These are phyloP conservation scores for Drosophila sordidula DNA, from an alignment of 2,888 invertebrate genomes.

Conservation along the genomic window DNA sequence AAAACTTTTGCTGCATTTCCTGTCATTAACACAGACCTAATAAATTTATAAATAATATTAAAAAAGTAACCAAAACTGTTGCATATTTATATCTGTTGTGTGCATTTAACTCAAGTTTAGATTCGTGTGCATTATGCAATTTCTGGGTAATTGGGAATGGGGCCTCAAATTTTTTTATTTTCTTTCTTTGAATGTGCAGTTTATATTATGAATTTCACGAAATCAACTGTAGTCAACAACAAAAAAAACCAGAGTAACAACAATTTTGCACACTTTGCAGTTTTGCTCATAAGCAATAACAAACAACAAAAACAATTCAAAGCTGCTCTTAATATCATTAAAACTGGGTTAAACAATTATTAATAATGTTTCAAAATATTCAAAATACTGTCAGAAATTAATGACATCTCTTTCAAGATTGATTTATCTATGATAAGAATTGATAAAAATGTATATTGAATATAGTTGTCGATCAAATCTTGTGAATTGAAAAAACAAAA, in stretches of 20 bases:
- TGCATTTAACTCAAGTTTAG: slow-evolving; percentile 1
- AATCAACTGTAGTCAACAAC: neutral
- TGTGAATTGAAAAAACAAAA: no score
- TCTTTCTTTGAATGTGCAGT: neutral
- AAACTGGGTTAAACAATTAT: neutral
- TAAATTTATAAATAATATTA: slow-evolving; percentile 17
- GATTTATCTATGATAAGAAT: neutral
- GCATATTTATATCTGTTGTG: slow-evolving; percentile 11
- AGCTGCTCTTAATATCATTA: neutral
- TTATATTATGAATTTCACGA: neutral
- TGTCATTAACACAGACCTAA: slow-evolving; percentile 58
- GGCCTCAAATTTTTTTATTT: neutral
- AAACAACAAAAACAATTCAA: neutral
- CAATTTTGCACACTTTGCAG: neutral
- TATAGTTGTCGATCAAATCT: no score
- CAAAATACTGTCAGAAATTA: no score
- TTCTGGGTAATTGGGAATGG: slow-evolving; percentile 37
- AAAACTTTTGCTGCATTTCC: slow-evolving; percentile 50
- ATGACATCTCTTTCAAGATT: no score
- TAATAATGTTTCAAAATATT: neutral
- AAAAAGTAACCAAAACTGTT: slow-evolving; percentile 17
- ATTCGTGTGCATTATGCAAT: slow-evolving; percentile 21
- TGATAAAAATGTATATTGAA: no score
- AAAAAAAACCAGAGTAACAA: neutral
- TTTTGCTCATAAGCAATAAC: neutral